These are phyloP conservation scores for Elysia crispata DNA, from an alignment of 2,888 invertebrate genomes.

Conservation along the genomic window DNA sequence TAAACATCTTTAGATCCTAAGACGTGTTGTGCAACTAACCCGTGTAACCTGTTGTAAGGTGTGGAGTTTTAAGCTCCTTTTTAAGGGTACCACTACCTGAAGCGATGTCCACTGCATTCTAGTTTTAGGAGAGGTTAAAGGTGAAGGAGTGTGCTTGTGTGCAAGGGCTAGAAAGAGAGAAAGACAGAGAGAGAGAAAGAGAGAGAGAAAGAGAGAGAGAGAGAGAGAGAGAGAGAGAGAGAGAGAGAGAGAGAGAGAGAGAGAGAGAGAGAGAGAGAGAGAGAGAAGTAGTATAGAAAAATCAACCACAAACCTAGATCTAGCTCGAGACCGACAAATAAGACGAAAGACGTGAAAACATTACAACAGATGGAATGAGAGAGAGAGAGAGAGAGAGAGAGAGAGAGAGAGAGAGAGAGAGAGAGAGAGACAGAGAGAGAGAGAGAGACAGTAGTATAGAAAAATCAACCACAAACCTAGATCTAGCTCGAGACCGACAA, in stretches of 20 bases:
- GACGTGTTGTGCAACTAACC: too few relatives aligned
- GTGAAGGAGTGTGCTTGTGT: slow-evolving; percentile 10
- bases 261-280: slow-evolving; percentile 27
- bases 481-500: too few relatives aligned
- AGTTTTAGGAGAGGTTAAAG: too few relatives aligned
- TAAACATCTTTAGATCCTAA: too few relatives aligned
- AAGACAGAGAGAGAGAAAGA: slow-evolving; percentile 36
- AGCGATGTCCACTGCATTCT: too few relatives aligned
- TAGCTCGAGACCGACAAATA: too few relatives aligned
- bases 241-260: slow-evolving; percentile 4
- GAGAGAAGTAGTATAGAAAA: too few relatives aligned
- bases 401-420: slow-evolving; percentile 5
- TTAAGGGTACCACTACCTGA: too few relatives aligned
- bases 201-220: slow-evolving; percentile 32
- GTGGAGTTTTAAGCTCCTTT: too few relatives aligned
- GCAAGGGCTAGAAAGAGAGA: slow-evolving; percentile 19
- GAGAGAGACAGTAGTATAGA: not conserved
- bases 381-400: not conserved
- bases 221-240: slow-evolving; percentile 16
- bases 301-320: too few relatives aligned
- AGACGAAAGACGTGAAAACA: slow-evolving; percentile 10
- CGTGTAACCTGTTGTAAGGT: too few relatives aligned
- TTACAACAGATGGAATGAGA: slow-evolving; percentile 29
- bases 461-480: too few relatives aligned
- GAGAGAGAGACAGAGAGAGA: not conserved